A percentile compares a stretch with the other conserved stretches of the same genome.
Conservation (phyloP, 1,140 invertebrate genomes). For the Nebria ingens region DNA sequence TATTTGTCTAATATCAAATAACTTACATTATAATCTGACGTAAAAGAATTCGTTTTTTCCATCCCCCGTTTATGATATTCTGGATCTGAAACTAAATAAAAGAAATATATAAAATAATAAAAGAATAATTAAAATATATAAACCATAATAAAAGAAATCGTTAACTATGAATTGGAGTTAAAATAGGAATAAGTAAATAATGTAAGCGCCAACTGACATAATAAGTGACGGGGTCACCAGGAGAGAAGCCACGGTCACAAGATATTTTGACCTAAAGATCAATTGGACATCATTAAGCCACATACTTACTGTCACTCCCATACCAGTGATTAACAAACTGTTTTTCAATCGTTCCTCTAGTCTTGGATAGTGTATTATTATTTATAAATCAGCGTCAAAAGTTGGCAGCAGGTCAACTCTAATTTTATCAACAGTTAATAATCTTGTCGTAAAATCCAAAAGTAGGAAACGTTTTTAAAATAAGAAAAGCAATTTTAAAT, state of each 20-base stretch:
- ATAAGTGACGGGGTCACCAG: conserved; percentile 8
- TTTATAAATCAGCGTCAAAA: background rate
- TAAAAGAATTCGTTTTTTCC: background rate
- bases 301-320: background rate
- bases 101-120: background rate
- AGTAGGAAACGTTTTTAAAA: background rate
- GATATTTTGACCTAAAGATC: conserved; percentile 5
- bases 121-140: background rate
- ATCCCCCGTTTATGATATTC: background rate
- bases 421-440: background rate
- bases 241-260: conserved; percentile 3
- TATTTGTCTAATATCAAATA: background rate
- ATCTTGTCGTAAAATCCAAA: background rate
- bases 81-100: background rate
- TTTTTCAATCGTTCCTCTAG: too few species aligned
- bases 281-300: background rate
- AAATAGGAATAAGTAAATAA: too few species aligned
- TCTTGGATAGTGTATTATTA: too few species aligned
- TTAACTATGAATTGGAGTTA: too few species aligned
- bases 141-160: too few species aligned
- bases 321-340: background rate
- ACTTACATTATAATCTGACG: background rate
- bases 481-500: background rate
- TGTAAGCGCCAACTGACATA: too few species aligned
- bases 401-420: background rate